Evolutionary conservation across 2,797 vertebrate genomes (phyloP).

Genomic region (Capromys pilorides): DNA sequence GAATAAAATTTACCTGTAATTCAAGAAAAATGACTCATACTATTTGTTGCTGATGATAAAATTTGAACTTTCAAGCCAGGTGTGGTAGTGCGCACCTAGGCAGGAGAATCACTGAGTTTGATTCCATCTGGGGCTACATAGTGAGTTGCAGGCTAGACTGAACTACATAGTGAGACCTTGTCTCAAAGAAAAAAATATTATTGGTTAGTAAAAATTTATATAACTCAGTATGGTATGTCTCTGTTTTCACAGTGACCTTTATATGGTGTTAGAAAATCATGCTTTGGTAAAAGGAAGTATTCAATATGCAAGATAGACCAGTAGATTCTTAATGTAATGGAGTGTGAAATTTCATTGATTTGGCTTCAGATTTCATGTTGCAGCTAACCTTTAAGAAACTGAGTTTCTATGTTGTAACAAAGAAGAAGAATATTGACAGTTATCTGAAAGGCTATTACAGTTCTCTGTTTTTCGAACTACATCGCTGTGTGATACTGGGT

Average conservation of each 20-base stretch:
- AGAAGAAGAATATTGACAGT: conserved; percentile 5
- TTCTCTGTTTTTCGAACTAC: conserved; percentile 14
- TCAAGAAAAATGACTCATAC: neutral
- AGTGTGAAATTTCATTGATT: neutral
- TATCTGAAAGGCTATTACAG: conserved; percentile 15
- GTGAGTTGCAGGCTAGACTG: neutral
- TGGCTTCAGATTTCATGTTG: neutral
- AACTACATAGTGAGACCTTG: neutral
- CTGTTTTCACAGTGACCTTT: conserved; percentile 1
- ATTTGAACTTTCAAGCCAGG: neutral
- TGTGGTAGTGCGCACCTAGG: neutral
- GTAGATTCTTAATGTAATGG: neutral
- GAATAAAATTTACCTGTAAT: neutral
- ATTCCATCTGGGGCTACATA: neutral
- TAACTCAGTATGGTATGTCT: neutral
- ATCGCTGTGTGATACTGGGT: neutral
- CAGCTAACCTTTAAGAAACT: conserved; percentile 13
- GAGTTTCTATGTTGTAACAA: neutral
- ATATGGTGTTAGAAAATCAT: neutral
- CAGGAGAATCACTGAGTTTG: neutral
- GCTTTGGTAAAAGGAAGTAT: neutral
- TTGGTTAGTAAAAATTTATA: neutral
- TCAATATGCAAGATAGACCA: neutral
- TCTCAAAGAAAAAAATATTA: neutral
- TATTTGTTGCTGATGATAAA: conserved; percentile 24